Conservation (phyloP, 2,888 invertebrate genomes). For the Hypomecis punctinalis region DNA sequence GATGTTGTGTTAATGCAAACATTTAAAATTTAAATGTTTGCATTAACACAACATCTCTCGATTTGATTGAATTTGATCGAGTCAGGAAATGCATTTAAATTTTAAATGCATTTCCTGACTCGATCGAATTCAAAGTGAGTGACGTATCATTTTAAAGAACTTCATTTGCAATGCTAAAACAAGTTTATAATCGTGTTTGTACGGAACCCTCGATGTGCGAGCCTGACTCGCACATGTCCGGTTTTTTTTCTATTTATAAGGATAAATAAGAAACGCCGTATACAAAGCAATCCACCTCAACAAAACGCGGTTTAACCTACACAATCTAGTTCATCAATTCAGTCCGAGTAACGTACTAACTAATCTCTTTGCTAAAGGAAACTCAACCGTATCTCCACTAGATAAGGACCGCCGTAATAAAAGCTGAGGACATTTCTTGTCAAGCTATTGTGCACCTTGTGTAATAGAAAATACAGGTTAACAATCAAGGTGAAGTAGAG, state of each 20-base stretch:
- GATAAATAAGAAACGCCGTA: not conserved
- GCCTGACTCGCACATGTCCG: too few relatives aligned
- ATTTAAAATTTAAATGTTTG: too few relatives aligned
- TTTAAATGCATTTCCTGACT: too few relatives aligned
- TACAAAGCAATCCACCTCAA: conserved; percentile 1
- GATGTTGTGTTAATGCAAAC: too few relatives aligned
- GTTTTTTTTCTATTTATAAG: not conserved
- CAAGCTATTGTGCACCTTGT: not conserved
- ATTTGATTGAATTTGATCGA: too few relatives aligned
- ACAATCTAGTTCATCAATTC: conserved; percentile 15
- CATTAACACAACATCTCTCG: too few relatives aligned
- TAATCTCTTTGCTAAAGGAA: not conserved
- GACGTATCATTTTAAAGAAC: too few relatives aligned
- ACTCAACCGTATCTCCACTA: not conserved
- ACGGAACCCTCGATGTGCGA: too few relatives aligned
- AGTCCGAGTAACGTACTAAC: not conserved
- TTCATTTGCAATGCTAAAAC: too few relatives aligned
- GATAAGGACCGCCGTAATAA: not conserved
- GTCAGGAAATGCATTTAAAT: too few relatives aligned
- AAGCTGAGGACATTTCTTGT: not conserved
- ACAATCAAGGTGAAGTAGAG: conserved; percentile 6
- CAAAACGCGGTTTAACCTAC: conserved; percentile 14
- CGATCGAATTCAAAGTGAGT: too few relatives aligned
- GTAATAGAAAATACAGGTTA: not conserved
- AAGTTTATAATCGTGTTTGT: too few relatives aligned